Percentiles rank a stretch among this genome's conserved stretches.
phyloP scores from a whole-genome alignment of 2,113 vertebrate genomes.

The Laticauda laticaudata region DNA sequence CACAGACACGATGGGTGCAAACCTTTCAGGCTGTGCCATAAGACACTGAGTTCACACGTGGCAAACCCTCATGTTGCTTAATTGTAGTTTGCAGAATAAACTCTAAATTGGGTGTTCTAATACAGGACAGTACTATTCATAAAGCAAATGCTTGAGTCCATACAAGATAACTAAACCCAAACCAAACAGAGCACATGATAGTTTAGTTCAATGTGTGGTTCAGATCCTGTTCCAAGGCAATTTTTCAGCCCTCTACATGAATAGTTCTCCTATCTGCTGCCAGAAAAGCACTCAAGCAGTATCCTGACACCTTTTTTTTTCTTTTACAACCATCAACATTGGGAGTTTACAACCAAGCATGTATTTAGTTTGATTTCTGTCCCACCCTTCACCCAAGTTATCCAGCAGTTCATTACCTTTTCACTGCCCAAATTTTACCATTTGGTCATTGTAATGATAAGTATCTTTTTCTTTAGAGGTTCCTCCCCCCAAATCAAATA shows the following conservation, averaged over 20 bases:
- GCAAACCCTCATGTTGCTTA: not conserved
- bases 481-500: not conserved
- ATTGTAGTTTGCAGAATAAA: not conserved
- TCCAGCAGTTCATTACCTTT: not conserved
- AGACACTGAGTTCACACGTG: not conserved
- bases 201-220: not conserved
- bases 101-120: not conserved
- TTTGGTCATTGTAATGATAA: not conserved
- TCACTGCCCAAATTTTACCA: not conserved
- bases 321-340: not conserved
- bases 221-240: not conserved
- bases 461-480: not conserved
- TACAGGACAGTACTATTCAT: not conserved
- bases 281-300: not conserved
- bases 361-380: not conserved
- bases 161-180: not conserved
- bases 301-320: not conserved
- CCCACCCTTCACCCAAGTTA: not conserved
- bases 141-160: not conserved
- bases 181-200: not conserved
- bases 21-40: not conserved
- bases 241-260: not conserved
- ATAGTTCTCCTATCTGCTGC: not conserved
- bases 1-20: not conserved
- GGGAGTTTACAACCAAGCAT: not conserved